Evolutionary conservation across 2,113 vertebrate genomes (phyloP), one percentile per base, ranked within the genome.

Genomic region (Sterrhoptilus dennistouni): DNA sequence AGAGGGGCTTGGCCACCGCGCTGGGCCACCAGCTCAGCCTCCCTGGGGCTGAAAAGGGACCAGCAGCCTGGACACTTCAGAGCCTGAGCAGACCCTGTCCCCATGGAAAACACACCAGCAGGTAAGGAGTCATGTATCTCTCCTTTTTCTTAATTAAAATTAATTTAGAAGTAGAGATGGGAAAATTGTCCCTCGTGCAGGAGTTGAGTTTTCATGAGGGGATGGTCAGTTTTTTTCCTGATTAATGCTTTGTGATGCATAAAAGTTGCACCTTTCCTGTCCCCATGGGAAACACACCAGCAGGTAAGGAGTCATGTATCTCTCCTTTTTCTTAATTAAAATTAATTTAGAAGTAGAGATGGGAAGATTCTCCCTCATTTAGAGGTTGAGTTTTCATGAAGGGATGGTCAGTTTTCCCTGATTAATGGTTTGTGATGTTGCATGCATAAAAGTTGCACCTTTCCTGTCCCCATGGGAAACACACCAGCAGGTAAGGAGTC

Each of bases 1-100:
- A 89, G 85, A n/a, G 92, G 88, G 90, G 88, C 93, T 82, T 56
- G 74, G 96, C 95, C 90, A 45, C 47, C 0, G 11, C 65, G 63
- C 75, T 82, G 82, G 8, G 47, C 80, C 52, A 2, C 22, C 2
- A 3, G 0, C 28, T 50, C 36, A 83, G 42, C 79, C 47, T 40
- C 75, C 33, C 83, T 44, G 19, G 79, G 54, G 23, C 72, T 53
- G 5, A 83, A 29, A 40, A 49, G 56, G 45, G 83, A 38, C 3
- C 14, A 27, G 31, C 5, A 95, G 72, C 83, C 38, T 7, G 0
- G 12, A 4, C 59, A 57, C 4, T 63, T 7, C 78, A 0, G 40
- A 36, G 91, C 94, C 60, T 72, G 1, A 31, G 85, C 50, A 81
- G 60, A 25, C 27, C 0, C 6, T 1, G 33, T 33, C 45, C 50